Evolutionary conservation across 1,140 invertebrate species (phyloP).

Genomic region (Zophobas atratus): DNA sequence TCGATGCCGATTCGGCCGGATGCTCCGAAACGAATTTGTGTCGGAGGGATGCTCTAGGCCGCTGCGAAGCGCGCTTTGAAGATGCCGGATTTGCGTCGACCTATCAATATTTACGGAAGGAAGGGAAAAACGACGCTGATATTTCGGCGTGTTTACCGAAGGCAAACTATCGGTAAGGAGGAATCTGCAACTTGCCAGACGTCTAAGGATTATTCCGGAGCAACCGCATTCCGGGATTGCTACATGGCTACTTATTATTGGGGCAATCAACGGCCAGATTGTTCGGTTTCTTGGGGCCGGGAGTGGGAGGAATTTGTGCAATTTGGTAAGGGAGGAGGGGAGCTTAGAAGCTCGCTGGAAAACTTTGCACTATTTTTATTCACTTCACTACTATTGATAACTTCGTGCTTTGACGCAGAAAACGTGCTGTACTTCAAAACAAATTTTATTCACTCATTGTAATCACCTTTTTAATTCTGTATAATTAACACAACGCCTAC

Average conservation of each 20-base stretch:
- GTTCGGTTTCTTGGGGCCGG: not conserved
- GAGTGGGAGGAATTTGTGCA: too few relatives aligned
- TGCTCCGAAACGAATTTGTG: not conserved
- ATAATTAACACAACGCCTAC: too few relatives aligned
- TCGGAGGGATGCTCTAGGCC: conserved; percentile 27
- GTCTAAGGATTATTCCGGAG: conserved; percentile 12
- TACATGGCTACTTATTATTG: conserved; percentile 14
- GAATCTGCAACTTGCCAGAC: conserved; percentile 24
- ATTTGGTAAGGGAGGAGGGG: too few relatives aligned
- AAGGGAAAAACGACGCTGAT: conserved; percentile 34
- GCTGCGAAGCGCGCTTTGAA: conserved; percentile 45
- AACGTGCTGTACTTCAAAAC: too few relatives aligned
- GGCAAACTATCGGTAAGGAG: conserved; percentile 34
- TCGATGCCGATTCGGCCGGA: conserved; percentile 15
- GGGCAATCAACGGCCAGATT: conserved; percentile 16
- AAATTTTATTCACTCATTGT: too few relatives aligned
- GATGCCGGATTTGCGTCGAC: conserved; percentile 46
- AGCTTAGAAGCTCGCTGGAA: too few relatives aligned
- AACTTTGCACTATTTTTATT: too few relatives aligned
- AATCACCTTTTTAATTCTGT: too few relatives aligned
- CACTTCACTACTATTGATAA: too few relatives aligned
- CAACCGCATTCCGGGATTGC: conserved; percentile 8
- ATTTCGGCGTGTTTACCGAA: conserved; percentile 36
- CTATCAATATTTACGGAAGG: conserved; percentile 48
- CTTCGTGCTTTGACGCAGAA: too few relatives aligned